Evolutionary conservation across 2,888 invertebrate species (phyloP).

Genomic region (Hipparchia sbordonii): DNA sequence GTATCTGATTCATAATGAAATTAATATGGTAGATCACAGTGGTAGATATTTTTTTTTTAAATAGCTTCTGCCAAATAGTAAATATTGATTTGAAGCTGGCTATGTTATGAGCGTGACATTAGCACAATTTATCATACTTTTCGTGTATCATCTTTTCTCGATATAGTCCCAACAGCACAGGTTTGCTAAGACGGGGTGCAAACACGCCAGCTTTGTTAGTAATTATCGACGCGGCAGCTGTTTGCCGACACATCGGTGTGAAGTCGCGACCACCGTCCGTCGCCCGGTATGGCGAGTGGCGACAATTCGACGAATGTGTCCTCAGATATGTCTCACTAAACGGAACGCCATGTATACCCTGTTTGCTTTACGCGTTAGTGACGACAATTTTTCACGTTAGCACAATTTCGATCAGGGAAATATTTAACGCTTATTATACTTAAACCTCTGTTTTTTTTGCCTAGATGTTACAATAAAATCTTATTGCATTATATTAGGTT

Average conservation of each 20-base stretch:
- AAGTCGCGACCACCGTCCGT: slow-evolving; percentile 80
- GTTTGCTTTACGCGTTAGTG: slow-evolving; percentile 58
- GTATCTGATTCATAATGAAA: too few relatives aligned
- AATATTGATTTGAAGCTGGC: slow-evolving; percentile 17
- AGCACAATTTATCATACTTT: slow-evolving; percentile 40
- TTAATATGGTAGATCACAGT: too few relatives aligned
- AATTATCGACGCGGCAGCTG: slow-evolving; percentile 77
- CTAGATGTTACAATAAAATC: too few relatives aligned
- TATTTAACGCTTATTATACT: slow-evolving; percentile 28
- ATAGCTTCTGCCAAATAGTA: background rate
- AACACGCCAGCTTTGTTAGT: slow-evolving; percentile 75
- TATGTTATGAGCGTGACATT: slow-evolving; percentile 32
- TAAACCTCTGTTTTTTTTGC: background rate
- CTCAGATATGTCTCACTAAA: slow-evolving; percentile 51
- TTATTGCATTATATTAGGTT: too few relatives aligned
- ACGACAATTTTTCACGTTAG: slow-evolving; percentile 57
- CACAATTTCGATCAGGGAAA: slow-evolving; percentile 27
- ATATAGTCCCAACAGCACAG: slow-evolving; percentile 44
- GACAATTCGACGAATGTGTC: slow-evolving; percentile 74
- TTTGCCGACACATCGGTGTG: slow-evolving; percentile 77
- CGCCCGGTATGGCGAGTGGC: slow-evolving; percentile 57
- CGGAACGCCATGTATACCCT: slow-evolving; percentile 51
- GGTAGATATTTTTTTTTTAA: too few relatives aligned
- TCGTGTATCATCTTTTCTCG: slow-evolving; percentile 44
- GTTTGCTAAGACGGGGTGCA: slow-evolving; percentile 63